Evolutionary conservation across 2,797 vertebrate genomes (phyloP).

Genomic region (Danio choprae): DNA sequence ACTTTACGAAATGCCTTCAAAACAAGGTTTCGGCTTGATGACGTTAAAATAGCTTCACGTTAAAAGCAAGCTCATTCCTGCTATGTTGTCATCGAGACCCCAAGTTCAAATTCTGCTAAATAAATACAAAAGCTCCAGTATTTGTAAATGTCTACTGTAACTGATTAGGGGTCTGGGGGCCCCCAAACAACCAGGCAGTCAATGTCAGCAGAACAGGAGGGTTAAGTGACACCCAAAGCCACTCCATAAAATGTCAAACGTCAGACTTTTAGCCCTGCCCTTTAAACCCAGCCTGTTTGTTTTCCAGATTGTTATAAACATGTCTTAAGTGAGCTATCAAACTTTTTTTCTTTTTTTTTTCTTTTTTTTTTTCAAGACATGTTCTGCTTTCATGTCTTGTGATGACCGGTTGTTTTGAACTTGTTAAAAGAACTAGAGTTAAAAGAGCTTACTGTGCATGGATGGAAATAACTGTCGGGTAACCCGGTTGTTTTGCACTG

Average conservation of each 20-base stretch:
- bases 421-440: constrained; percentile 5
- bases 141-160: not conserved
- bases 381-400: not conserved
- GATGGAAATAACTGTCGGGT: constrained; percentile 46
- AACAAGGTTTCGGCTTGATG: not conserved
- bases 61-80: not conserved
- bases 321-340: not conserved
- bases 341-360: no score
- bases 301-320: constrained; percentile 20
- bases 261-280: constrained; percentile 37
- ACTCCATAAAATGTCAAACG: constrained; percentile 37
- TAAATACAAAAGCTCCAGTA: not conserved
- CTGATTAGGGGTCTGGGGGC: constrained; percentile 1
- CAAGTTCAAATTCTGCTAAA: constrained; percentile 1
- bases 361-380: no score
- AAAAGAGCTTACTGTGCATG: constrained; percentile 43
- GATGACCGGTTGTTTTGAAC: not conserved
- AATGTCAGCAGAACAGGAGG: constrained; percentile 11
- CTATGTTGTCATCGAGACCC: not conserved
- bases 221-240: constrained; percentile 29
- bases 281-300: constrained; percentile 15
- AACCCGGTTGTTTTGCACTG: constrained; percentile 56
- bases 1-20: not conserved
- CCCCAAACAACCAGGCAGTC: constrained; percentile 16
- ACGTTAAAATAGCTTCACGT: not conserved